Base-by-base conservation (phyloP, 2,888 invertebrate species). In the Pseudococcus jackbeardsleyi region DNA sequence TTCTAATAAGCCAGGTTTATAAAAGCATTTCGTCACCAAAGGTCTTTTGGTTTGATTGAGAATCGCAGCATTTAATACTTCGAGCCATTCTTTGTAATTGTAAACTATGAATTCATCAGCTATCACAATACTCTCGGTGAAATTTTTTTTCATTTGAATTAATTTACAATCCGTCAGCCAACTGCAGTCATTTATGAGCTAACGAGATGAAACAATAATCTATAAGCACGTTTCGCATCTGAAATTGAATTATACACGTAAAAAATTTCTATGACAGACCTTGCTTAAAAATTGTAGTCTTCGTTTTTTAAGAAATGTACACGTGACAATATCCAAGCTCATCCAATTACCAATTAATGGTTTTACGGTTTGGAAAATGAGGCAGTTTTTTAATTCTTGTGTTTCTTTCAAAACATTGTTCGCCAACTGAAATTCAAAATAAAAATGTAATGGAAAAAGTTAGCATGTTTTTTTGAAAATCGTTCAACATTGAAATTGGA, bases 1-100 rank as follows among this genome's bases (percentile, higher is more conserved):
- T 86, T 86, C 86, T 17, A 86, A 12, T 64, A 86, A 64, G 46
- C 86, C 86, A 19, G 86, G 33, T 46, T 68, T 86, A 26, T 86
- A 68, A 22, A 86, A 86, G 22, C 86, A 68, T n/a, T 86, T 86
- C 8, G 64, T 19, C 42, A 86, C 64, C 15, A 86, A 17, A 64
- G 86, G 86, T 68, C 68, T 59, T 22, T 86, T 86, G 12, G 59
- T 33, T 19, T 46, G 64, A 17, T 26, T 39, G 0, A 68, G 54
- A 46, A 86, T 42, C 0, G 39, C 33, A 6, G 19, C 68, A 22
- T 39, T 26, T 46, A 86, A 19, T 42, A n/a, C 64, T 22, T 86
- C 86, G 19, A 64, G 33, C 86, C 86, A 86, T 46, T 86, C 42
- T 64, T 86, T 86, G 22, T 86, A 86, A n/a, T 86, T 59, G 2